Evolutionary conservation across 1,140 invertebrate genomes (phyloP).

Genomic region (Glomeris maerens): DNA sequence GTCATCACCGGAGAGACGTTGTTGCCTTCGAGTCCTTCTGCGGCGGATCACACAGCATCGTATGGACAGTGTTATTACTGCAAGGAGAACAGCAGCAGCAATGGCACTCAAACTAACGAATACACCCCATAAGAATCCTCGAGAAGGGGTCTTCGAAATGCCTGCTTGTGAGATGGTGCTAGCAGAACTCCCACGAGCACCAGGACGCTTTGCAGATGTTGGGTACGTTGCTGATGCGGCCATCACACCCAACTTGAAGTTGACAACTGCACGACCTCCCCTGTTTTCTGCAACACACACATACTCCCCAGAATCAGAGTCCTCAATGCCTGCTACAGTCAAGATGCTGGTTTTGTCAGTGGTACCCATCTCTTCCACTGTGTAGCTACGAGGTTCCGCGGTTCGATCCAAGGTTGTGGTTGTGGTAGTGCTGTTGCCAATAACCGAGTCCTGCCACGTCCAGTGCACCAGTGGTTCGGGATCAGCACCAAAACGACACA

Average conservation of each 20-base stretch:
- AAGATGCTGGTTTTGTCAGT: slow-evolving; percentile 57
- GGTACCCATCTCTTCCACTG: slow-evolving; percentile 50
- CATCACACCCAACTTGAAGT: slow-evolving; percentile 71
- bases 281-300: slow-evolving; percentile 81
- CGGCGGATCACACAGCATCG: slow-evolving; percentile 39
- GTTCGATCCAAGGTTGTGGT: slow-evolving; percentile 33
- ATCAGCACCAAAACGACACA: slow-evolving; percentile 61
- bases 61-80: slow-evolving; percentile 54
- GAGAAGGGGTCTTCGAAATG: too few relatives aligned
- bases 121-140: background rate
- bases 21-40: background rate
- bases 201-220: too few relatives aligned
- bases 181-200: too few relatives aligned
- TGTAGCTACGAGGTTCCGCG: slow-evolving; percentile 42
- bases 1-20: too few relatives aligned
- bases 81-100: slow-evolving; percentile 56
- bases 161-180: too few relatives aligned
- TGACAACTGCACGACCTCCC: slow-evolving; percentile 77
- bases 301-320: slow-evolving; percentile 75
- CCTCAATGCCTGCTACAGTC: slow-evolving; percentile 69
- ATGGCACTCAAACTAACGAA: slow-evolving; percentile 56
- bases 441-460: slow-evolving; percentile 67
- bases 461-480: slow-evolving; percentile 68
- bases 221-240: slow-evolving; percentile 18
- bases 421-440: slow-evolving; percentile 53